Percentiles rank a stretch among this genome's conserved stretches.
Conservation (phyloP, 2,888 invertebrate species). For the Meteorus cinctellus region DNA sequence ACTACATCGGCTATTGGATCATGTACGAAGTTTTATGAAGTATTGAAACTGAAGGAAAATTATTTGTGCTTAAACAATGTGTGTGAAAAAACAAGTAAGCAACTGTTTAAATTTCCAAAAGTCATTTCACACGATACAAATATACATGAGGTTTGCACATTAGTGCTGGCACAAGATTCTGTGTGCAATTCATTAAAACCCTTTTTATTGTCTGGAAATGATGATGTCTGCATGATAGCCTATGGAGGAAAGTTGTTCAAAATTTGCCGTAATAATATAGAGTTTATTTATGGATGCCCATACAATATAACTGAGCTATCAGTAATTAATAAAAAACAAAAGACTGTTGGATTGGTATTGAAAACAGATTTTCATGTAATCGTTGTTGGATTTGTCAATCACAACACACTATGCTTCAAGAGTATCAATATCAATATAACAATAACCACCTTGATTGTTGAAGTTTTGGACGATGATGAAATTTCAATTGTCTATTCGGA, state of each 20-base stretch:
- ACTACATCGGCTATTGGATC: constrained; percentile 62
- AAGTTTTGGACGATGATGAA: constrained; percentile 48
- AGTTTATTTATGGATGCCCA: constrained; percentile 57
- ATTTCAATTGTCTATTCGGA: constrained; percentile 61
- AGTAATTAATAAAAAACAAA: constrained; percentile 51
- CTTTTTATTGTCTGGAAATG: not conserved
- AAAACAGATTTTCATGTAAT: constrained; percentile 49
- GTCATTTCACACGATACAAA: not conserved
- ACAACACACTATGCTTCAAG: constrained; percentile 57
- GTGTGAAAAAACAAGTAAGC: constrained; percentile 50
- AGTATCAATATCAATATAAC: constrained; percentile 54
- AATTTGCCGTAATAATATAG: constrained; percentile 48
- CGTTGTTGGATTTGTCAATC: constrained; percentile 54
- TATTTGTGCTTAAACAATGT: constrained; percentile 61
- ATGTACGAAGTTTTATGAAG: constrained; percentile 58
- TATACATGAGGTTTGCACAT: not conserved
- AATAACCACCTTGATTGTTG: constrained; percentile 54
- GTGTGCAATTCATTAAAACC: constrained; percentile 1
- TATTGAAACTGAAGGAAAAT: constrained; percentile 51
- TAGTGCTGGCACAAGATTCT: not conserved
- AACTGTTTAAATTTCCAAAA: constrained; percentile 53
- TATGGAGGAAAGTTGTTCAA: constrained; percentile 57
- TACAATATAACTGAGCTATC: constrained; percentile 56
- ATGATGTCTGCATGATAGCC: constrained; percentile 59
- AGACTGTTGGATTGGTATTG: constrained; percentile 55